These are phyloP conservation scores for Ferrisia virgata DNA, from an alignment of 2,888 invertebrate genomes.

Conservation along the genomic window DNA sequence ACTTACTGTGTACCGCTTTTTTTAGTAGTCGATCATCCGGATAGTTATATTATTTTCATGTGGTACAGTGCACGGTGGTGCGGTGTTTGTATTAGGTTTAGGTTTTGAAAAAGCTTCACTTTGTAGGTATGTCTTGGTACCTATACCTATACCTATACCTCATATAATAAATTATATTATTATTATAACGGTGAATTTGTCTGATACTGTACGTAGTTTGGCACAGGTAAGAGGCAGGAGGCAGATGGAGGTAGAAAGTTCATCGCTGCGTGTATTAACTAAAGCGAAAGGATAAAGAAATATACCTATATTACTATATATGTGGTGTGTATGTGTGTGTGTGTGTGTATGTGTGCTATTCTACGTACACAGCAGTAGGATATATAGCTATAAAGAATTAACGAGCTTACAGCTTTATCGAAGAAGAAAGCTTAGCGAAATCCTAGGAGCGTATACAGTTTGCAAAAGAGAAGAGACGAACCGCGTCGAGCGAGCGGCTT, in stretches of 20 bases:
- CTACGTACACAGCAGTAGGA: too few species aligned
- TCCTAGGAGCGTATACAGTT: not conserved
- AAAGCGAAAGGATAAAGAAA: not conserved
- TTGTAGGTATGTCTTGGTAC: too few species aligned
- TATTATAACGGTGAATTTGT: slow-evolving; percentile 12
- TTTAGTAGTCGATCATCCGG: not conserved
- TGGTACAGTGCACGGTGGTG: not conserved
- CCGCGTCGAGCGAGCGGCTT: not conserved
- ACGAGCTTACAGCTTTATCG: slow-evolving; percentile 23
- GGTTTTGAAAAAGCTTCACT: not conserved
- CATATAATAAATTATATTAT: too few species aligned
- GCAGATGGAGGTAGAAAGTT: not conserved
- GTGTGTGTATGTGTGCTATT: too few species aligned
- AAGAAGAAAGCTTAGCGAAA: slow-evolving; percentile 26
- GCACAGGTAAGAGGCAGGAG: not conserved
- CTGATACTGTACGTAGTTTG: not conserved
- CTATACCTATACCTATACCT: too few species aligned
- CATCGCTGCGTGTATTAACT: not conserved
- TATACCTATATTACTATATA: too few species aligned
- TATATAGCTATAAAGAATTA: slow-evolving; percentile 20
- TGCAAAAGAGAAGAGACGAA: not conserved
- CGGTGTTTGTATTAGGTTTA: too few species aligned
- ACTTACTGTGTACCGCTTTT: not conserved
- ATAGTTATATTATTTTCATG: not conserved
- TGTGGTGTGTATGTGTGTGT: too few species aligned